Base-by-base conservation (phyloP, 1,140 invertebrate species). In the Bombus breviceps region DNA sequence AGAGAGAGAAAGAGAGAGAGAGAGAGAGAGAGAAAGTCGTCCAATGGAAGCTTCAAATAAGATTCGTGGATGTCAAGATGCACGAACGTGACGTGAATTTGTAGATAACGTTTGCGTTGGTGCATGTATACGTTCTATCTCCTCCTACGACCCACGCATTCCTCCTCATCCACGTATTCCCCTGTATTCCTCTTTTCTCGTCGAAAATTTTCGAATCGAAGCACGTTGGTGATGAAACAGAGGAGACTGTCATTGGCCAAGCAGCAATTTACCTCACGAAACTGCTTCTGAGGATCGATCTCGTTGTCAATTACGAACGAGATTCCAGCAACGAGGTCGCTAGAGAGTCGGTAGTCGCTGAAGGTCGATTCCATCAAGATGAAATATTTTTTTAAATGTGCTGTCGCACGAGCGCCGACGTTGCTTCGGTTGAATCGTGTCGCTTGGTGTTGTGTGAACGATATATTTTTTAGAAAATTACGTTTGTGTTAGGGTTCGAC, bases 311-410 rank as follows among this genome's bases (percentile, higher is more conserved):
- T n/a, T 43, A 37, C 28, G 43, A 15, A 37, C 79, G 15, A 41
- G 32, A 32, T 13, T 8, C 39, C 37, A 66, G 22, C n/a, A 34
- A 59, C 64, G n/a, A 5, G 59, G 13, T 75, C 15, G 71, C 12
- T 39, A n/a, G 28, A 1, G 59, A 9, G 8, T 32, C 13, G 41
- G 22, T 39, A 68, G 25, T 18, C 57, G 41, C 43, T 83, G 57
- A 57, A 76, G 80, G 53, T 82, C 80, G 43, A 82, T 43, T n/a
- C 69, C 53, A 73, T 82, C 72, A 39, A 84, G 75, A 84, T 79
- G 75, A 78, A 84, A 71, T 78, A 84, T 84, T 84, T 84, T 84
- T 84, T 78, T 84, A 84, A 78, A 13, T 25, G 64, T 28, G 47
- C 34, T n/a, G 32, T 32, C 5, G 62, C 47, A 39, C 66, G 34